These are phyloP conservation scores for Theretra japonica DNA, from an alignment of 2,888 invertebrate species.

Conservation along the genomic window DNA sequence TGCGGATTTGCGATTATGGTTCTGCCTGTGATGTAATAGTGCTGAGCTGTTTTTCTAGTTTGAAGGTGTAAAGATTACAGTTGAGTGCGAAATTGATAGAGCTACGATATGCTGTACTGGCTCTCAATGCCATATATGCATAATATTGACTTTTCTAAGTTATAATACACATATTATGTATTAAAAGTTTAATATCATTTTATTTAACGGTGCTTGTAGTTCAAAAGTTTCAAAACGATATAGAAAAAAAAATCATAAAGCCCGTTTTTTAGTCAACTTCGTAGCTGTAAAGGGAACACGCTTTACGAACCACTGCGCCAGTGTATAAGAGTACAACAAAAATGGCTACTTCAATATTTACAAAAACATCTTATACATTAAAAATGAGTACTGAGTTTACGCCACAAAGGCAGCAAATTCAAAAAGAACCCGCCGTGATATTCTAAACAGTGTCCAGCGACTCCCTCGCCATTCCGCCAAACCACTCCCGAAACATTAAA, in stretches of 20 bases:
- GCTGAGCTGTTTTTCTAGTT: neutral
- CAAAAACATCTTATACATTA: neutral
- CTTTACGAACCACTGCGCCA: too few species aligned
- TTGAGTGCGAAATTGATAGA: neutral
- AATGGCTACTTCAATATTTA: neutral
- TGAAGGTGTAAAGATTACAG: neutral
- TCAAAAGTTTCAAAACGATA: too few species aligned
- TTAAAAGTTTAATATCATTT: too few species aligned
- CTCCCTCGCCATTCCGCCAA: slow-evolving; percentile 22
- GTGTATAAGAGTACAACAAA: neutral
- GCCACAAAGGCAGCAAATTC: neutral
- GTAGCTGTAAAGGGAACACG: too few species aligned
- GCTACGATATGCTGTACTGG: too few species aligned
- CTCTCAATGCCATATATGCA: too few species aligned
- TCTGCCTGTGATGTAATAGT: neutral
- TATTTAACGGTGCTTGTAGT: too few species aligned
- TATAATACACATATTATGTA: too few species aligned
- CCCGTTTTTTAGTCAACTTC: too few species aligned
- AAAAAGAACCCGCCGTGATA: slow-evolving; percentile 1
- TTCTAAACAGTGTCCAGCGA: slow-evolving; percentile 8
- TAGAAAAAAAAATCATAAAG: too few species aligned
- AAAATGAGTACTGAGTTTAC: neutral
- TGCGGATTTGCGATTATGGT: slow-evolving; percentile 21
- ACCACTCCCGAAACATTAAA: slow-evolving; percentile 22
- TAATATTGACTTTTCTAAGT: too few species aligned